These are phyloP conservation scores for Eupithecia inturbata DNA, from an alignment of 2,888 invertebrate genomes.

Conservation along the genomic window DNA sequence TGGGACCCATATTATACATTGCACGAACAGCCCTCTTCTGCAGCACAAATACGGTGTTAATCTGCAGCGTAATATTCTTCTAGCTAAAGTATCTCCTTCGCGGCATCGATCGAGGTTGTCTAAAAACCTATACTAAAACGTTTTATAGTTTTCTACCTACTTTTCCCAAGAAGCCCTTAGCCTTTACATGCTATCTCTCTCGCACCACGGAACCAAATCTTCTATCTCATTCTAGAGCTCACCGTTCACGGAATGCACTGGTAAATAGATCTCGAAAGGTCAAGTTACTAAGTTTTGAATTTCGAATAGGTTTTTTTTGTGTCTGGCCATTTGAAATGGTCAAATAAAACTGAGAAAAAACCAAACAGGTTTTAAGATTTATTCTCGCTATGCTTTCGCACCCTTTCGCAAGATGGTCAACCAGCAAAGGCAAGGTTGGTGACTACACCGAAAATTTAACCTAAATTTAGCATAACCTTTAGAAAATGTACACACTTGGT, in stretches of 20 bases:
- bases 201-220: not conserved
- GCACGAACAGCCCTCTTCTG: too few species aligned
- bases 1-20: too few species aligned
- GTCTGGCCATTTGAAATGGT: not conserved
- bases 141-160: conserved; percentile 6
- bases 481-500: too few species aligned
- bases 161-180: conserved; percentile 23
- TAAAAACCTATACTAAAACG: conserved; percentile 1
- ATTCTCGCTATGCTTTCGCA: not conserved
- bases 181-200: conserved; percentile 17
- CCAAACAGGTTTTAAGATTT: not conserved
- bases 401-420: not conserved
- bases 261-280: conserved; percentile 23
- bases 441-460: not conserved
- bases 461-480: too few species aligned
- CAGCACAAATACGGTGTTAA: too few species aligned
- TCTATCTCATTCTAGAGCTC: conserved; percentile 18
- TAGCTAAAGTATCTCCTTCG: not conserved
- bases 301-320: conserved; percentile 5
- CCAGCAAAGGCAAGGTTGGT: not conserved
- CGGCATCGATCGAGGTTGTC: not conserved
- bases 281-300: conserved; percentile 26
- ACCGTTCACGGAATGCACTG: conserved; percentile 29
- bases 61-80: too few species aligned
- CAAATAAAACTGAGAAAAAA: not conserved